Evolutionary conservation across 2,888 invertebrate species (phyloP), one percentile per base, ranked within the genome.

Genomic region (Epistrophe eligans): DNA sequence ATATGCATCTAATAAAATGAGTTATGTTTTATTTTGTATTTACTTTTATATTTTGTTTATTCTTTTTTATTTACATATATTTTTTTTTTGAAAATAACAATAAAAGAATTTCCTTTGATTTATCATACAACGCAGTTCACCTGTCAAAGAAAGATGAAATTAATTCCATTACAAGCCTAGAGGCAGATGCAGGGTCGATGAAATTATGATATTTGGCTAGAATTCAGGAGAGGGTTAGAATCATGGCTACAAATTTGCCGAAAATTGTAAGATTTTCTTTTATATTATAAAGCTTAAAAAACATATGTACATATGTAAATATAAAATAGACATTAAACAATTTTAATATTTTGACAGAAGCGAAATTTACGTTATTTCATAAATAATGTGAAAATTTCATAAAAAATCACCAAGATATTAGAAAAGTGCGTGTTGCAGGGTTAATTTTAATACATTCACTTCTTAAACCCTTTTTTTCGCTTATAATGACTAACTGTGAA

Each of bases 81-180:
- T n/a, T n/a, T n/a, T n/a, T 52, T 80, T 74, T 64, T 76, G 13
- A 4, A 10, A 13, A 6, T 19, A 19, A 38, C n/a, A 50, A 58
- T 24, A 43, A 60, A 62, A 55, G 50, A 67, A 70, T n/a, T 40
- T 40, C 38, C 57, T 71, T 77, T 77, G 64, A 64, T 71, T 19
- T 64, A 38, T 67, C 55, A 48, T 38, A 15, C 52, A 28, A 50
- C 45, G 28, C 45, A 48, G 24, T 45, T 55, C 24, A 66, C 66
- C 66, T 79, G 73, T 35, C 67, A 79, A 64, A 70, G 52, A 64
- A 74, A 84, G 40, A 74, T 79, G 66, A 70, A 83, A 83, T 83
- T 83, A 79, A 79, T 83, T 83, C 19, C 50, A 70, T 38, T 70
- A 83, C 52, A 72, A 50, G 72, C 79, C 72, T 35, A 11, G 17